Conservation (phyloP, 2,888 invertebrate species). For the Euproctis similis region DNA sequence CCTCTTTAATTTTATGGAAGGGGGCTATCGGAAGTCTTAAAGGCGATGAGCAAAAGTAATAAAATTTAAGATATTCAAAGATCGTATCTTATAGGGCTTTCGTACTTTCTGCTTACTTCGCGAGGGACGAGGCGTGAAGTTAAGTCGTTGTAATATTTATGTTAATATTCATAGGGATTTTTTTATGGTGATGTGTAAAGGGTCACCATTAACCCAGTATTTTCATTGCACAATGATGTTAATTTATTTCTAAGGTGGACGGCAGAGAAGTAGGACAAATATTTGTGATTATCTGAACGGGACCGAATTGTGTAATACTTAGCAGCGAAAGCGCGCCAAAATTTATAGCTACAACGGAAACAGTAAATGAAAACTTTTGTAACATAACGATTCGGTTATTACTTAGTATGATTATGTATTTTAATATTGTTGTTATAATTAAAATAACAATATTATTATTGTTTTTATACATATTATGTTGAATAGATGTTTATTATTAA, state of each 20-base stretch:
- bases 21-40: too few relatives aligned
- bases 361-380: constrained; percentile 17
- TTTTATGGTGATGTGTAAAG: constrained; percentile 7
- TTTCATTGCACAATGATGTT: constrained; percentile 12
- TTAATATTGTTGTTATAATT: constrained; percentile 8
- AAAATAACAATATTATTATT: constrained; percentile 1
- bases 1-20: too few relatives aligned
- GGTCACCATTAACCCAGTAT: constrained; percentile 4
- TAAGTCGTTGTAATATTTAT: too few relatives aligned
- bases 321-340: constrained; percentile 18
- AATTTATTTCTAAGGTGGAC: constrained; percentile 16
- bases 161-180: too few relatives aligned
- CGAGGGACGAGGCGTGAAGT: too few relatives aligned
- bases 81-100: too few relatives aligned
- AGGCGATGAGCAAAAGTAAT: too few relatives aligned
- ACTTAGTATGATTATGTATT: too few relatives aligned
- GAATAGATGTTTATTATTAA: too few relatives aligned
- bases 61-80: too few relatives aligned
- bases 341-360: constrained; percentile 20
- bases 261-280: constrained; percentile 15
- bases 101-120: too few relatives aligned
- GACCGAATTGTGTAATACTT: constrained; percentile 18
- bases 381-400: constrained; percentile 13
- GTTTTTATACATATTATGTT: too few relatives aligned
- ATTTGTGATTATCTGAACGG: constrained; percentile 17